A percentile compares a stretch with the other conserved stretches of the same genome.
phyloP scores from a whole-genome alignment of 2,797 vertebrate species.

The Lates japonicus region DNA sequence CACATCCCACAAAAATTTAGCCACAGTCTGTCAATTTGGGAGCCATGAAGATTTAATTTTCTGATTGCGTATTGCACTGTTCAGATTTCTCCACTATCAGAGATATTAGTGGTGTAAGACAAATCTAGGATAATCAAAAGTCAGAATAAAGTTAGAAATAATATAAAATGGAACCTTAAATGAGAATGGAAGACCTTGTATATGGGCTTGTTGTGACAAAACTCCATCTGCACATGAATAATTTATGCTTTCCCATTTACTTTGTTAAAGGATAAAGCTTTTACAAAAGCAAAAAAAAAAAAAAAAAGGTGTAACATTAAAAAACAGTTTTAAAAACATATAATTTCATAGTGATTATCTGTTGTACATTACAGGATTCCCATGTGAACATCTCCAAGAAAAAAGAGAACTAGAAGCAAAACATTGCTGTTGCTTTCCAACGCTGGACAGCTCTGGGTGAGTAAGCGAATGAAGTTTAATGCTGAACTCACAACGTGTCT shows the following conservation, averaged over 20 bases:
- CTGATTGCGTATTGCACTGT: conserved; percentile 12
- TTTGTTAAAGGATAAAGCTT: not conserved
- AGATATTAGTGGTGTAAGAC: not conserved
- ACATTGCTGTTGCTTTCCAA: no score
- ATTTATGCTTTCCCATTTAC: not conserved
- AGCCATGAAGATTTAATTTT: conserved; percentile 18
- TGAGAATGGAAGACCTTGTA: not conserved
- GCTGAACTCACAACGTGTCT: no score
- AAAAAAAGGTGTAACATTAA: not conserved
- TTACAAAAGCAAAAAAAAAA: not conserved
- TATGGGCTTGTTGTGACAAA: not conserved
- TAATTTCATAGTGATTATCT: not conserved
- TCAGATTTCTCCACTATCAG: not conserved
- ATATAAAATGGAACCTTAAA: not conserved
- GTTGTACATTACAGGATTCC: not conserved
- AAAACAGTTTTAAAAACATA: not conserved
- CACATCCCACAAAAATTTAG: not conserved
- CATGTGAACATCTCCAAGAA: conserved; percentile 2
- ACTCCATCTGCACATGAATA: conserved; percentile 17
- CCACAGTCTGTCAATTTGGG: not conserved
- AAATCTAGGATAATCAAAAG: conserved; percentile 8
- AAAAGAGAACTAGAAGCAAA: no score
- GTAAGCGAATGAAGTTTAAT: no score
- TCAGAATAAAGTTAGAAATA: not conserved
- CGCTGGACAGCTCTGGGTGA: no score